Percentiles rank a stretch among this genome's conserved stretches.
These are phyloP conservation scores for Tragelaphus eurycerus DNA, from an alignment of 2,797 vertebrate genomes.

Conservation along the genomic window DNA sequence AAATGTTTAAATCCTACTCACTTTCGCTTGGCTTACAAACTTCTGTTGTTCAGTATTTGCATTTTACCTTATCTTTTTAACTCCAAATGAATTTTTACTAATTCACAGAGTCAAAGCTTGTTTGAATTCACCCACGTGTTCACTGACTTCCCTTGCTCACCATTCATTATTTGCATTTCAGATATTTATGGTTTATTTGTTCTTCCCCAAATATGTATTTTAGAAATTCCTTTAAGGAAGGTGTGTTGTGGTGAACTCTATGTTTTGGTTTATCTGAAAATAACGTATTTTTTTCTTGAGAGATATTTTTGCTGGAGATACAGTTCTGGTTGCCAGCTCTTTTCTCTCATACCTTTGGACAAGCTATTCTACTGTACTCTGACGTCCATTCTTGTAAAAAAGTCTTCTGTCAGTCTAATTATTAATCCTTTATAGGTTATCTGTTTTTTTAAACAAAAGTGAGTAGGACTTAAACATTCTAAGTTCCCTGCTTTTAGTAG, in stretches of 20 bases:
- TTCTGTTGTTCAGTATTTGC: neutral
- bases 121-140: neutral
- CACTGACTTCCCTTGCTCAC: neutral
- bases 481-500: neutral
- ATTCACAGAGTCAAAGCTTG: neutral
- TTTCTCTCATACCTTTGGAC: neutral
- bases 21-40: neutral
- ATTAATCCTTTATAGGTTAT: neutral
- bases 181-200: neutral
- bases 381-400: neutral
- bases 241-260: neutral
- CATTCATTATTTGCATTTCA: neutral
- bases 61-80: neutral
- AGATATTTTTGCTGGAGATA: neutral
- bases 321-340: neutral
- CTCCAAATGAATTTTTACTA: neutral
- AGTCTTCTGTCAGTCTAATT: neutral
- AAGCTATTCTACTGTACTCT: neutral
- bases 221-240: neutral
- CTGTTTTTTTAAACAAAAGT: neutral
- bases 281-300: neutral
- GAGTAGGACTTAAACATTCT: neutral
- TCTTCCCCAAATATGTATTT: neutral
- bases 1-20: neutral
- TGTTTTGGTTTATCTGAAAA: slow-evolving; percentile 13